Percentiles rank a stretch among this genome's conserved stretches.
Conservation (phyloP, 2,888 invertebrate genomes). For the Heterodera filipjevi region DNA sequence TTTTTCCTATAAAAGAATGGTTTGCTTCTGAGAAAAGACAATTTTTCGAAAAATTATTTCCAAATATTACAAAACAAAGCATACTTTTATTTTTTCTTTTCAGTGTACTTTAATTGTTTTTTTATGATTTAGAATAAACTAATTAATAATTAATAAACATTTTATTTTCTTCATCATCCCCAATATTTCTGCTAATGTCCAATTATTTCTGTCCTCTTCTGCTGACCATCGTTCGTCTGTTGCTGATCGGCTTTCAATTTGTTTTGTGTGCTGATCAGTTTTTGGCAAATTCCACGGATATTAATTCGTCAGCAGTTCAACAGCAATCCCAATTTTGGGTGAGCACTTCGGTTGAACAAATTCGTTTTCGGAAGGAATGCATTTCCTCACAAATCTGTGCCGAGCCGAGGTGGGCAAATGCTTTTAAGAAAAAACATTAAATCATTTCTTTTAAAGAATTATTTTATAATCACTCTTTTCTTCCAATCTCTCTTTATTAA, state of each 20-base stretch:
- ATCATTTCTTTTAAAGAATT: too few relatives aligned
- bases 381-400: conserved; percentile 5
- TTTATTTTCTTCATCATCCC: too few relatives aligned
- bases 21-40: too few relatives aligned
- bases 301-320: background rate
- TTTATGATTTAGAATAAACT: too few relatives aligned
- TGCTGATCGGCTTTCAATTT: conserved; percentile 6
- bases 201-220: background rate
- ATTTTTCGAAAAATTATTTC: too few relatives aligned
- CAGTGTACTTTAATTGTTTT: too few relatives aligned
- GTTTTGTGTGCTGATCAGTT: background rate
- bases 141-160: too few relatives aligned
- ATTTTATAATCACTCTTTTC: too few relatives aligned
- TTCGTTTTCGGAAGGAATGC: conserved; percentile 1
- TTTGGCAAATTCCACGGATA: background rate
- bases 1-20: too few relatives aligned
- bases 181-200: background rate
- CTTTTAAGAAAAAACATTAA: background rate
- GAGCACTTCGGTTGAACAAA: background rate
- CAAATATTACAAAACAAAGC: too few relatives aligned
- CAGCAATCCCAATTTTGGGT: background rate
- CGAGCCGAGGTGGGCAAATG: background rate
- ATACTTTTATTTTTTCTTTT: too few relatives aligned
- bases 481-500: too few relatives aligned
- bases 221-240: background rate